Base-by-base conservation (phyloP, 2,797 vertebrate genomes). In the Brachyalestes nurse region DNA sequence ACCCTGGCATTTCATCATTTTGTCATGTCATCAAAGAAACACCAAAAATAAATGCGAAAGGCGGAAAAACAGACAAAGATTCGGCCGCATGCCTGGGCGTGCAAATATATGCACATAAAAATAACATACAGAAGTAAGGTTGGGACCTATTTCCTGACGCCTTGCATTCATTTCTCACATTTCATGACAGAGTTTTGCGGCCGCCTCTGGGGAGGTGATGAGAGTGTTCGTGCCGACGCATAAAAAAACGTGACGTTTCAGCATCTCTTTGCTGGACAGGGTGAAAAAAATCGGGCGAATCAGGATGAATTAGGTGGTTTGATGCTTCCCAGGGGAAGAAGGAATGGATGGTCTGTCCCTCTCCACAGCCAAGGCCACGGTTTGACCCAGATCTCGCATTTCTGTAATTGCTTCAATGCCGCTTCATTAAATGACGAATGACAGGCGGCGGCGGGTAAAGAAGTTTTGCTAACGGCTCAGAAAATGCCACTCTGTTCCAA, bases 271-370 rank as follows among this genome's bases (percentile, higher is more conserved):
- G 38, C 47, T 16, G 34, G 42, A 58, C n/a, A 25, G 76, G 49
- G 42, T 42, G 70, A 69, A 70, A 28, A 61, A n/a, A 12, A 12
- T 82, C 74, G 61, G 23, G 8, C 28, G 66, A 77, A 84, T 84
- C 76, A 71, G 81, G 87, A 86, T 82, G 57, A 72, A 62, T 85
- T 78, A 86, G 75, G 74, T 83, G 74, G 84, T 84, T 72, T 82
- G 83, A 86, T 64, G 58, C 70, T 58, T 83, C 51, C 81, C 77
- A 81, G 62, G 49, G 69, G 83, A 82, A 42, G 28, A 8, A 6
- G 13, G 55, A 51, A 76, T 58, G 60, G 70, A 28, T 73, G 16
- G 14, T 40, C 64, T 34, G 61, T 80, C 67, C 55, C 62, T 74
- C 62, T 74, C 73, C 40, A 66, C 28, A 62, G 75, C 58, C 75